Evolutionary conservation across 2,797 vertebrate genomes (phyloP).

Genomic region (Taenioides sp.): DNA sequence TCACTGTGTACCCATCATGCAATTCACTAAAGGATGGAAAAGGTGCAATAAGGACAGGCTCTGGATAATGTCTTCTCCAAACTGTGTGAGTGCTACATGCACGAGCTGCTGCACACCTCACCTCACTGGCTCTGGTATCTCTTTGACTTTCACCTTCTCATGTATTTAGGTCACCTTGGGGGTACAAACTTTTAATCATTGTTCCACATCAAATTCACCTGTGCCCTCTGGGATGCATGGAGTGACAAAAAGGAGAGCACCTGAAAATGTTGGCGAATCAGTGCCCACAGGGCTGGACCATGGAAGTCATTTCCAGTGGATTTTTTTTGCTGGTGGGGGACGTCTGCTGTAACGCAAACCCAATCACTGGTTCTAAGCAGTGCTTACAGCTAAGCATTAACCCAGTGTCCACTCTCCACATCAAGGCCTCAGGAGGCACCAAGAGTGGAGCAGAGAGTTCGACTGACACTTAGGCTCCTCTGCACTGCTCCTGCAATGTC

Average conservation of each 20-base stretch:
- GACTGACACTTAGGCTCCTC: slow-evolving; percentile 67
- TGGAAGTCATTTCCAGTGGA: slow-evolving; percentile 75
- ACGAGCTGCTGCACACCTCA: slow-evolving; percentile 40
- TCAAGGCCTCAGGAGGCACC: slow-evolving; percentile 63
- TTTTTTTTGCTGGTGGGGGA: slow-evolving; percentile 66
- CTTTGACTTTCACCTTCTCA: slow-evolving; percentile 67
- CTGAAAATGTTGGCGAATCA: slow-evolving; percentile 52
- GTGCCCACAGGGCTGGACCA: slow-evolving; percentile 62
- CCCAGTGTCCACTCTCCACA: slow-evolving; percentile 69
- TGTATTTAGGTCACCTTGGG: slow-evolving; percentile 74
- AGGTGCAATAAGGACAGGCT: slow-evolving; percentile 15
- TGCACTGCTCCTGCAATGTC: slow-evolving; percentile 41
- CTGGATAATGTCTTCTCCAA: slow-evolving; percentile 16
- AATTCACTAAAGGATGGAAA: slow-evolving; percentile 35
- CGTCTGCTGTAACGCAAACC: slow-evolving; percentile 66
- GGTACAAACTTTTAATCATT: slow-evolving; percentile 79
- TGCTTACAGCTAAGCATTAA: slow-evolving; percentile 79
- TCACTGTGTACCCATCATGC: slow-evolving; percentile 55
- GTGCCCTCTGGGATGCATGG: slow-evolving; percentile 56
- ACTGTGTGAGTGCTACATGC: slow-evolving; percentile 10
- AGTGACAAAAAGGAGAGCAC: slow-evolving; percentile 49
- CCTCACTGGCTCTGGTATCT: slow-evolving; percentile 52
- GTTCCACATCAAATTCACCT: slow-evolving; percentile 69
- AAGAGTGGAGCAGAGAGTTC: slow-evolving; percentile 54
- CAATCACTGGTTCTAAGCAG: slow-evolving; percentile 73